Percentiles rank a stretch among this genome's conserved stretches.
These are phyloP conservation scores for Byasa hedistus DNA, from an alignment of 2,888 invertebrate genomes.

Conservation along the genomic window DNA sequence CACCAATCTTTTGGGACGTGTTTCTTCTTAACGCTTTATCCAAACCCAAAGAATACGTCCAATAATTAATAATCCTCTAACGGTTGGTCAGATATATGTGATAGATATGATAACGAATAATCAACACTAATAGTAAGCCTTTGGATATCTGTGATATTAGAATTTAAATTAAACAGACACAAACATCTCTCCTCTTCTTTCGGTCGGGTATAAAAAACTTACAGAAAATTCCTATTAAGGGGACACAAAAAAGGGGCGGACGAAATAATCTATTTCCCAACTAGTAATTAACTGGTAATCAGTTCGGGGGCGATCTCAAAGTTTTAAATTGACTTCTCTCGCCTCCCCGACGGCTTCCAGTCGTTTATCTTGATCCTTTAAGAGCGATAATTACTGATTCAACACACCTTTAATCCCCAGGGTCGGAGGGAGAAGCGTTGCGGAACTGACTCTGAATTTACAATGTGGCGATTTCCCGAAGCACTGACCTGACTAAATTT, in stretches of 20 bases:
- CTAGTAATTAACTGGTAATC: constrained; percentile 52
- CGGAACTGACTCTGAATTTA: constrained; percentile 19
- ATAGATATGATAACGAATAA: too few species aligned
- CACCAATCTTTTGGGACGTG: too few species aligned
- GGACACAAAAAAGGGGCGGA: constrained; percentile 36
- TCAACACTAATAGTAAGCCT: too few species aligned
- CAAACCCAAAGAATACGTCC: too few species aligned
- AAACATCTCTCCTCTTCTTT: too few species aligned
- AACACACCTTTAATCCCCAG: constrained; percentile 32
- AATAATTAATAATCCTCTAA: too few species aligned
- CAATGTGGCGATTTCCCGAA: constrained; percentile 9
- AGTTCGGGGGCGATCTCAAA: constrained; percentile 22
- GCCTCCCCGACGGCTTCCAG: constrained; percentile 38
- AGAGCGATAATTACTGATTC: constrained; percentile 50
- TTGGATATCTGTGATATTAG: too few species aligned
- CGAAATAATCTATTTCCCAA: constrained; percentile 41
- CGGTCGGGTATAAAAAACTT: too few species aligned
- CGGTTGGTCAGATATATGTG: too few species aligned
- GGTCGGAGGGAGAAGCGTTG: background rate
- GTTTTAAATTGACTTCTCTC: constrained; percentile 35
- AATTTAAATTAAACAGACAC: too few species aligned
- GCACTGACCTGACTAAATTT: background rate
- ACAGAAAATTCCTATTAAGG: background rate
- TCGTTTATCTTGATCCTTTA: constrained; percentile 46
- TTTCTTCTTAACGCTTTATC: too few species aligned